Conservation (phyloP, 2,888 invertebrate genomes). For the Allacma fusca region DNA sequence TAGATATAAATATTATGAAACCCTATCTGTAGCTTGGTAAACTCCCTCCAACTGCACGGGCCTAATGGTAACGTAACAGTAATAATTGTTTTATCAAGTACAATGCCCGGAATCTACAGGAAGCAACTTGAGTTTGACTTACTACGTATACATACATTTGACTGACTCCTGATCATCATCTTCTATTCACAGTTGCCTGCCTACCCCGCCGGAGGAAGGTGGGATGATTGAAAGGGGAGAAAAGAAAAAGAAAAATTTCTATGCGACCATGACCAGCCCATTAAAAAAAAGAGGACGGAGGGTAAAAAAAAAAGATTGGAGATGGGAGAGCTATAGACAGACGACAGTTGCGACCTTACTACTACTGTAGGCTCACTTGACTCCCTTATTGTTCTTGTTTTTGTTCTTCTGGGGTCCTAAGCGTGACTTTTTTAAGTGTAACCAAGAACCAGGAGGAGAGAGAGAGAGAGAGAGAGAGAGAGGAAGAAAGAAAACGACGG, state of each 20-base stretch:
- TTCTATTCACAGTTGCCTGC: no score
- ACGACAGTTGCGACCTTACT: no score
- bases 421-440: not conserved
- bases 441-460: not conserved
- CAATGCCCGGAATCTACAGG: not conserved
- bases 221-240: no score
- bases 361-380: not conserved
- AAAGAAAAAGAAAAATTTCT: no score
- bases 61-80: not conserved
- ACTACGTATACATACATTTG: no score
- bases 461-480: slow-evolving; percentile 5
- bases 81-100: not conserved
- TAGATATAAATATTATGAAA: no score
- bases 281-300: not conserved
- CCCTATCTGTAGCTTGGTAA: no score
- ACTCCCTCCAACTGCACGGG: not conserved
- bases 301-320: not conserved
- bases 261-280: not conserved
- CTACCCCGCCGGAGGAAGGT: no score
- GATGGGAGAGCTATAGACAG: not conserved
- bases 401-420: not conserved
- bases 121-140: not conserved
- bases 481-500: not conserved
- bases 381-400: not conserved
- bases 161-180: not conserved